Base-by-base conservation (phyloP, 2,888 invertebrate genomes). In the Drosophila prostipennis region DNA sequence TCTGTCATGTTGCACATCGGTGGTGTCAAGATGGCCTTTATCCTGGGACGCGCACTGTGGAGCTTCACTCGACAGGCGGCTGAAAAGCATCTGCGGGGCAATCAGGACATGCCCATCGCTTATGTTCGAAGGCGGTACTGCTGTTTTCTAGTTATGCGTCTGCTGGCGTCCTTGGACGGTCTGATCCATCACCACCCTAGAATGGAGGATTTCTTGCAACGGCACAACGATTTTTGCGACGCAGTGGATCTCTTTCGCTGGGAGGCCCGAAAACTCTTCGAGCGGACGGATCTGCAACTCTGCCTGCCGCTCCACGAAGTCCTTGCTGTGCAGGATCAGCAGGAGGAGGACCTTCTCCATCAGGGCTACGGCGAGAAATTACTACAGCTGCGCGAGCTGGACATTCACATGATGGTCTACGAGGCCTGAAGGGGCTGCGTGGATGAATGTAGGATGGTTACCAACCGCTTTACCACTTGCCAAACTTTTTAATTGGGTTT, bases 131-230 rank as follows among this genome's bases (percentile, higher is more conserved):
- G 86, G 48, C 90, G 90, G 26, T 91, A 89, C 73, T 78, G 85
- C 0, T 89, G 91, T 23, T 91, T 85, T 43, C 64, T 91, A 1
- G 67, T 91, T n/a, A 86, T 91, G 72, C 90, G 90, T 10, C 71
- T 91, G 3, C 49, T 92, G 16, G 78, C 82, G 1, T 89, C 89
- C 10, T 80, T 90, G 8, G 85, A 90, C 74, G 26, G 82, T 3
- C 64, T 81, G 26, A 6, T 72, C 11, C n/a, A n/a, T 5, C 32
- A 45, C 1, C 10, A 40, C 11, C 19, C 26, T 26, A 39, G 19
- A n/a, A 19, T 40, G n/a, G 6, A 13, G 10, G 48, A 53, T 5
- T 54, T 56, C 1, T 11, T 48, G 3, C 39, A n/a, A 0, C 51
- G 63, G 0, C 89, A 72, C n/a, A 40, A 46, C 16, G 77, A 83